Base-by-base conservation (phyloP, 1,140 invertebrate genomes). In the Nilaparvata lugens region DNA sequence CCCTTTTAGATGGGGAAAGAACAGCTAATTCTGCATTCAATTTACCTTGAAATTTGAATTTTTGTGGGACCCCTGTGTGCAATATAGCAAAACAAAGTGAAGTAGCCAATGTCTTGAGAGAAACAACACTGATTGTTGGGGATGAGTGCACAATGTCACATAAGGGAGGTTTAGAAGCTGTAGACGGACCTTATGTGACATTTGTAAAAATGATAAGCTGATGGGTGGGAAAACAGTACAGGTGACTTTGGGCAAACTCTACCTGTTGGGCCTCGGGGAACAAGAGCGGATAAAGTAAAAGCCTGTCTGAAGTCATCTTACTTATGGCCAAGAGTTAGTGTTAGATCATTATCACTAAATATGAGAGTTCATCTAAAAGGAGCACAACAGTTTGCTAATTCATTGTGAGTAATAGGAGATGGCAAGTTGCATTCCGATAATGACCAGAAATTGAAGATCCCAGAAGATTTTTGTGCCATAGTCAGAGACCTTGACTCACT, bases 221-320 rank as follows among this genome's bases (percentile, higher is more conserved):
- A n/a, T n/a, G n/a, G n/a, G n/a, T n/a, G n/a, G n/a, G n/a, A n/a
- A n/a, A n/a, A n/a, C n/a, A n/a, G n/a, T n/a, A n/a, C 62, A 24
- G 71, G 71, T 40, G 72, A 75, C 64, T 76, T 74, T 62, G 38
- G 72, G 18, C 71, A 77, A 66, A 74, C 64, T 40, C 61, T 75
- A 38, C 72, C 74, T 55, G 68, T 76, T 23, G 64, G 72, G 35
- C 52, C 58, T 18, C 19, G 65, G 56, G 67, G 61, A 52, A 72
- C 67, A 19, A 35, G 56, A 52, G 69, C 67, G 16, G 68, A 73
- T 66, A 66, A 68, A 64, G 58, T 73, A 0, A 66, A 73, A 52
- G 69, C 71, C 31, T 73, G 66, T 57, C 58, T 76, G 13, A 76
- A 73, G 38, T 4, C 73, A 13, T 61, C 48, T 6, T 43, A 48